A percentile compares a stretch with the other conserved stretches of the same genome.
Conservation (phyloP, 2,113 vertebrate genomes). For the Echinops telfairi region DNA sequence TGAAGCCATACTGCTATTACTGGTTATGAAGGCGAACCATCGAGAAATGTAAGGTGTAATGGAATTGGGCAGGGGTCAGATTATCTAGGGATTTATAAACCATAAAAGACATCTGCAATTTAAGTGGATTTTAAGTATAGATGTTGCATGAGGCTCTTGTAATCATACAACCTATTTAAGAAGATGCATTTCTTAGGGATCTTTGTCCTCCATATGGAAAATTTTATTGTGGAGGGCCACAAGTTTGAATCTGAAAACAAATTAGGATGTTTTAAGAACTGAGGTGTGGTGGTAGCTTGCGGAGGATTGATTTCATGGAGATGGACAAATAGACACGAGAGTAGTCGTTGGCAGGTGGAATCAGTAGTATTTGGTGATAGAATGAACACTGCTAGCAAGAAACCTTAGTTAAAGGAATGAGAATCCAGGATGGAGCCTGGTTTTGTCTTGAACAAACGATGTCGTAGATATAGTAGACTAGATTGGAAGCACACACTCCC, state of each 20-base stretch:
- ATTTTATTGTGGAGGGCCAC: neutral
- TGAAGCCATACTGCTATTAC: neutral
- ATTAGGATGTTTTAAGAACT: neutral
- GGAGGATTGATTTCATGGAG: neutral
- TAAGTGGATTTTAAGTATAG: neutral
- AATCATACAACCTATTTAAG: neutral
- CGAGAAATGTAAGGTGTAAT: neutral
- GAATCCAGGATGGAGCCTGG: neutral
- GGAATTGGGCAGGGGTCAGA: neutral
- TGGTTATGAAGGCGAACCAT: neutral
- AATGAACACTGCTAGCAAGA: neutral
- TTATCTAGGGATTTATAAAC: neutral
- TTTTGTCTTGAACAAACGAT: neutral
- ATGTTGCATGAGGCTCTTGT: neutral
- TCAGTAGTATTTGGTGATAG: neutral
- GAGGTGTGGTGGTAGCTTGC: neutral
- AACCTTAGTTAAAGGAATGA: neutral
- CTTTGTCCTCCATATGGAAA: neutral
- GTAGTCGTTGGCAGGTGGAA: neutral
- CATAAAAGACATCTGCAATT: neutral
- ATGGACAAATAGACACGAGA: neutral
- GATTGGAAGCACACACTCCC: neutral
- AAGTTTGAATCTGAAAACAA: neutral
- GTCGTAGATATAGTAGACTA: neutral
- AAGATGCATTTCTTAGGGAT: slow-evolving; percentile 3